Evolutionary conservation across 1,140 invertebrate species (phyloP).

Genomic region (Theocolax elegans): DNA sequence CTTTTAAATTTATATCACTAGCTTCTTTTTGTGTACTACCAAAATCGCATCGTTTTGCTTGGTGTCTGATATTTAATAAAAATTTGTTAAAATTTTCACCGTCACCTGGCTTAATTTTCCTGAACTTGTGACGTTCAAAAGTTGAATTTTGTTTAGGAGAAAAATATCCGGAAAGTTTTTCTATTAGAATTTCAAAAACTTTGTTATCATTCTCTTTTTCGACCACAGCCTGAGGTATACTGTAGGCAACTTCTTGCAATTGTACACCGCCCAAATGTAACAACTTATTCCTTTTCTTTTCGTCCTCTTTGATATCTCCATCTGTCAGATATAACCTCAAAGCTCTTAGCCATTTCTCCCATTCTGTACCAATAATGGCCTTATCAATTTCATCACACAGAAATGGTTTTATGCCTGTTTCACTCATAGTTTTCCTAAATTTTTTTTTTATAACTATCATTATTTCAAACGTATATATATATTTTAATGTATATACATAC

Average conservation of each 20-base stretch:
- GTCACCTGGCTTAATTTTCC: neutral
- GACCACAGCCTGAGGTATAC: neutral
- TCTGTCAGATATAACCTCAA: neutral
- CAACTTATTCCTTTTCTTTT: neutral
- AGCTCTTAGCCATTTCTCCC: neutral
- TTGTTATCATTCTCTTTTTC: neutral
- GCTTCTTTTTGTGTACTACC: too few relatives aligned
- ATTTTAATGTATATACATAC: too few relatives aligned
- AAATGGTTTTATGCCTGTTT: slow-evolving; percentile 1
- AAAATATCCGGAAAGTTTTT: neutral
- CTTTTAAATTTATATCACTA: slow-evolving; percentile 24
- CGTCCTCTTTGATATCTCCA: neutral
- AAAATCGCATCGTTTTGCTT: neutral
- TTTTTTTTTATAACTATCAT: neutral
- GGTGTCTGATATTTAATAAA: neutral
- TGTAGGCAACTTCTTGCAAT: neutral
- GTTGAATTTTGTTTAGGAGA: neutral
- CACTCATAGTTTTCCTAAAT: neutral
- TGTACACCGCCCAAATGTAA: neutral
- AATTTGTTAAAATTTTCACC: slow-evolving; percentile 6
- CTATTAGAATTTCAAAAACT: neutral
- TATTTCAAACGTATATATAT: too few relatives aligned
- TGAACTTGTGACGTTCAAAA: neutral
- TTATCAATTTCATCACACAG: neutral
- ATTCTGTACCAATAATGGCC: neutral